phyloP scores from a whole-genome alignment of 2,113 vertebrate species.

The Ptilonorhynchus violaceus region DNA sequence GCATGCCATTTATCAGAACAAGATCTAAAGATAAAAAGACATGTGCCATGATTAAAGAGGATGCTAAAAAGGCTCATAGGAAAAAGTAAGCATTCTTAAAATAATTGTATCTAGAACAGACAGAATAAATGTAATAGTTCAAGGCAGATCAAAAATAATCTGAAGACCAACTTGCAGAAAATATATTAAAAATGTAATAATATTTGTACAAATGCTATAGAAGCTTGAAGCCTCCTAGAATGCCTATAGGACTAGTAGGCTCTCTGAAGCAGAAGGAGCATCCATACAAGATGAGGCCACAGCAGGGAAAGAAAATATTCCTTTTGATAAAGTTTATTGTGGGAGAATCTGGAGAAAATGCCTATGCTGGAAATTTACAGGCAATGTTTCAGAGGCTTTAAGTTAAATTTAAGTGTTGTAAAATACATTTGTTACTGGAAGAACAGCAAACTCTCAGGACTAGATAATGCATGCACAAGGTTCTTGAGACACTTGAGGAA shows the following conservation, averaged over 20 bases:
- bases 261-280: not conserved
- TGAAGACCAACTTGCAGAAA: not conserved
- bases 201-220: not conserved
- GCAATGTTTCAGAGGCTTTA: not conserved
- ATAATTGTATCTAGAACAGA: not conserved
- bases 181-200: not conserved
- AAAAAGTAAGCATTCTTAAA: not conserved
- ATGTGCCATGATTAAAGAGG: not conserved
- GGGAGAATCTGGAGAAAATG: not conserved
- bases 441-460: not conserved
- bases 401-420: not conserved
- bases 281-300: not conserved
- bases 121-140: not conserved
- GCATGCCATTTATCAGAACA: not conserved
- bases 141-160: not conserved
- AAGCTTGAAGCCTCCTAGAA: not conserved
- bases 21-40: not conserved
- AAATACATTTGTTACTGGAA: not conserved
- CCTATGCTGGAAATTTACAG: not conserved
- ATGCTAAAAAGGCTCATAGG: not conserved
- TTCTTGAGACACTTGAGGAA: not conserved
- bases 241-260: not conserved
- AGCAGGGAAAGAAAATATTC: not conserved
- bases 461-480: rapidly evolving
- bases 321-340: not conserved